These are phyloP conservation scores for Chydorus sphaericus DNA, from an alignment of 2,888 invertebrate genomes.

Conservation along the genomic window DNA sequence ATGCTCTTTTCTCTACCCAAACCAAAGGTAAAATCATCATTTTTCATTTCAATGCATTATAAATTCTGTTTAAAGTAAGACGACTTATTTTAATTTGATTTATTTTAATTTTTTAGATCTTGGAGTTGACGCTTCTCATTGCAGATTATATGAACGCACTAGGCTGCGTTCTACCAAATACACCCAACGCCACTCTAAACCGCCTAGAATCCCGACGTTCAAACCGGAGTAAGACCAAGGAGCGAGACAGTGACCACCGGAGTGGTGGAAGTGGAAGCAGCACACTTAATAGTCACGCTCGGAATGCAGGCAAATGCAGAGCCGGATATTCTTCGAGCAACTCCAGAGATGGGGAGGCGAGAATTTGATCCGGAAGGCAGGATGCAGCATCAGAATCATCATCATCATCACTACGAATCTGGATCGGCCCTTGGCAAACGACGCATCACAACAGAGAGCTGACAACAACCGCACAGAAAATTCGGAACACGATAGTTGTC, in stretches of 20 bases:
- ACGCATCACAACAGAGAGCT: background rate
- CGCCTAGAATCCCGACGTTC: conserved; percentile 8
- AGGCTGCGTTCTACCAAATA: conserved; percentile 17
- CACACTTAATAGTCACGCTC: background rate
- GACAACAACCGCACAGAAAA: too few relatives aligned
- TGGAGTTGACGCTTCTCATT: conserved; percentile 75
- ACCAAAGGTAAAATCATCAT: conserved; percentile 51
- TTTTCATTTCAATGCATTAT: background rate
- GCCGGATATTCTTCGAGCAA: conserved; percentile 72
- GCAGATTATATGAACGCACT: conserved; percentile 89
- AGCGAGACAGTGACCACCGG: conserved; percentile 5
- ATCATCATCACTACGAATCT: background rate
- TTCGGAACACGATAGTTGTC: too few relatives aligned
- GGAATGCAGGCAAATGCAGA: conserved; percentile 35
- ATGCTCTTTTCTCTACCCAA: conserved; percentile 80
- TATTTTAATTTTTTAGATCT: conserved; percentile 40
- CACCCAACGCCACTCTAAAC: conserved; percentile 10
- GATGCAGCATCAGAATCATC: conserved; percentile 1
- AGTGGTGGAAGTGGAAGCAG: too few relatives aligned
- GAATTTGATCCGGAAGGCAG: too few relatives aligned
- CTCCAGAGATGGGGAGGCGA: conserved; percentile 57
- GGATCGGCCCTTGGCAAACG: background rate
- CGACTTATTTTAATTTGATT: background rate
- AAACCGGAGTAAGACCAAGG: conserved; percentile 8
- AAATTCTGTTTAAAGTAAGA: background rate